phyloP scores from a whole-genome alignment of 2,888 invertebrate species.

The Pheosia gnoma region DNA sequence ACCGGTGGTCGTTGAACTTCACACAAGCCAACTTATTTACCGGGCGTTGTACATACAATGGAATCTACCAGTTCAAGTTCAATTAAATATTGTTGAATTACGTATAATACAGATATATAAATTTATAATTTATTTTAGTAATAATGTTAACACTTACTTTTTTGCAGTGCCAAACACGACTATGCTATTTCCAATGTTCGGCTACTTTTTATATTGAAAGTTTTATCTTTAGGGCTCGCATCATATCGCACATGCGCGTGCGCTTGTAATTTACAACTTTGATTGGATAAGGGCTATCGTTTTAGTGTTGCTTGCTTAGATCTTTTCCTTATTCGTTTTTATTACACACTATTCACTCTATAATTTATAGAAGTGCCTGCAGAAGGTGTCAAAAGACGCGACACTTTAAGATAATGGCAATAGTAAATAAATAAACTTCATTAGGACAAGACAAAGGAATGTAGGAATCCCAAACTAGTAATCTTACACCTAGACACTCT shows the following conservation, averaged over 20 bases:
- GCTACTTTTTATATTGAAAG: slow-evolving; percentile 3
- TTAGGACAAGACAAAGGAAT: too few species aligned
- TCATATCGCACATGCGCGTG: not conserved
- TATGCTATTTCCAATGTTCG: not conserved
- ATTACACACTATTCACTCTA: not conserved
- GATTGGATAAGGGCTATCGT: not conserved
- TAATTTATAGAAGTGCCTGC: not conserved
- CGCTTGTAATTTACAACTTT: not conserved
- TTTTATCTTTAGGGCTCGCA: not conserved
- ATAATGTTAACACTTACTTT: not conserved
- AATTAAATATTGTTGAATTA: too few species aligned
- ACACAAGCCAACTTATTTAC: too few species aligned
- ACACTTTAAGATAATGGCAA: too few species aligned
- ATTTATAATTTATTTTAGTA: not conserved
- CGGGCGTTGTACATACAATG: too few species aligned
- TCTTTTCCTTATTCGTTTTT: not conserved
- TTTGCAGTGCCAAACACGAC: not conserved
- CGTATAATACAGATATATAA: too few species aligned
- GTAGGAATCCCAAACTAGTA: too few species aligned
- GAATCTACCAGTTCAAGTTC: too few species aligned
- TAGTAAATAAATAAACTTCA: too few species aligned
- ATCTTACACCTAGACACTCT: too few species aligned
- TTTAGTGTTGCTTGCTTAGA: not conserved
- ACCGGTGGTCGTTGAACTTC: too few species aligned
- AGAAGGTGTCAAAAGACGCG: too few species aligned